Evolutionary conservation across 2,888 invertebrate genomes (phyloP).

Genomic region (Phasia obesa): DNA sequence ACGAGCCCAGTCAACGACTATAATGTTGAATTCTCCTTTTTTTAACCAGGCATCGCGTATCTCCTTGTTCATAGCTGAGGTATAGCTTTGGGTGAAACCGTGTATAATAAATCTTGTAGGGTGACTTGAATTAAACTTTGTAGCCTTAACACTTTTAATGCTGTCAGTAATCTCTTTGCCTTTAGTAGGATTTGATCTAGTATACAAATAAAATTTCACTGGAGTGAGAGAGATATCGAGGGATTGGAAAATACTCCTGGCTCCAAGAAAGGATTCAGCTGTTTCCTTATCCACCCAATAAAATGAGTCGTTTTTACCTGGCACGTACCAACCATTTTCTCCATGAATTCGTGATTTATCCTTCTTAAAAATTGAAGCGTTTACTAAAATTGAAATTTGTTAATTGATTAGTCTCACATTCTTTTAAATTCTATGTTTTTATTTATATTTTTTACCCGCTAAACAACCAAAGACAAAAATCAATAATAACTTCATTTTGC

Average conservation of each 20-base stretch:
- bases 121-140: slow-evolving; percentile 72
- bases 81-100: slow-evolving; percentile 82
- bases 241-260: background rate
- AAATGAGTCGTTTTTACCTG: slow-evolving; percentile 61
- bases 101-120: slow-evolving; percentile 80
- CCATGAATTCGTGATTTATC: slow-evolving; percentile 67
- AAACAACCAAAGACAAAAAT: slow-evolving; percentile 21
- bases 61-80: slow-evolving; percentile 73
- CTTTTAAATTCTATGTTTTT: background rate
- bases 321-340: slow-evolving; percentile 73
- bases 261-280: slow-evolving; percentile 19
- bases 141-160: slow-evolving; percentile 64
- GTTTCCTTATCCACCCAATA: slow-evolving; percentile 68
- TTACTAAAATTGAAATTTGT: slow-evolving; percentile 8
- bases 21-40: slow-evolving; percentile 84
- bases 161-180: slow-evolving; percentile 73
- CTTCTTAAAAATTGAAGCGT: slow-evolving; percentile 24
- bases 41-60: slow-evolving; percentile 83
- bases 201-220: slow-evolving; percentile 75
- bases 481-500: slow-evolving; percentile 44
- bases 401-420: background rate
- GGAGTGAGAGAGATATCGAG: slow-evolving; percentile 15
- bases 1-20: slow-evolving; percentile 85
- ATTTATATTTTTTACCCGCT: slow-evolving; percentile 18
- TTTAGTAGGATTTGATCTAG: slow-evolving; percentile 75